A percentile compares a stretch with the other conserved stretches of the same genome.
These are phyloP conservation scores for Dicyrtomina minuta DNA, from an alignment of 2,888 invertebrate genomes.

Conservation along the genomic window DNA sequence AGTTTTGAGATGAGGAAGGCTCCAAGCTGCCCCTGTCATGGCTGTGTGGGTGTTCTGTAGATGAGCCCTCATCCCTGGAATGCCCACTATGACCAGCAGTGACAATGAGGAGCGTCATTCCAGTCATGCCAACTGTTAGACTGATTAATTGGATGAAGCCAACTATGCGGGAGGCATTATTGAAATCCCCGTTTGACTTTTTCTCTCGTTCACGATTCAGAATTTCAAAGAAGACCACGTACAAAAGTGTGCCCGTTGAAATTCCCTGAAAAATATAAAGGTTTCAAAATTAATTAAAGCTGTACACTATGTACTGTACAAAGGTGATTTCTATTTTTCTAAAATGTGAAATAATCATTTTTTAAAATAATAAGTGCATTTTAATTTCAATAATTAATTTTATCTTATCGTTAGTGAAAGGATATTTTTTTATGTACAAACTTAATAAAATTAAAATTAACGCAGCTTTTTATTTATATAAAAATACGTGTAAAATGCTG, in stretches of 20 bases:
- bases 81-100: slow-evolving; percentile 17
- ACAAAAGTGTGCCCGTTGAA: slow-evolving; percentile 88
- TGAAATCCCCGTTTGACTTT: slow-evolving; percentile 30
- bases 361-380: too few species aligned
- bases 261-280: slow-evolving; percentile 67
- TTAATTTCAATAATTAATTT: too few species aligned
- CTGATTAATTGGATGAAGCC: slow-evolving; percentile 49
- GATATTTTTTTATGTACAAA: neutral
- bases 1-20: too few species aligned
- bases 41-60: neutral
- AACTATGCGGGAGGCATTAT: slow-evolving; percentile 21
- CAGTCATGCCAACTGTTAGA: slow-evolving; percentile 29
- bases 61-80: neutral
- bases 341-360: too few species aligned
- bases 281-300: neutral
- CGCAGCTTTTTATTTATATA: too few species aligned
- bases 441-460: too few species aligned
- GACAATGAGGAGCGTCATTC: slow-evolving; percentile 23
- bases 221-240: slow-evolving; percentile 96
- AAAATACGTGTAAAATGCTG: too few species aligned
- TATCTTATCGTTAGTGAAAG: neutral
- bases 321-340: too few species aligned
- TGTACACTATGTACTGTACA: too few species aligned
- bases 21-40: too few species aligned
- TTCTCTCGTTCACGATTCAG: slow-evolving; percentile 67